These are phyloP conservation scores for Carposina sasakii DNA, from an alignment of 1,140 invertebrate species.

Conservation along the genomic window DNA sequence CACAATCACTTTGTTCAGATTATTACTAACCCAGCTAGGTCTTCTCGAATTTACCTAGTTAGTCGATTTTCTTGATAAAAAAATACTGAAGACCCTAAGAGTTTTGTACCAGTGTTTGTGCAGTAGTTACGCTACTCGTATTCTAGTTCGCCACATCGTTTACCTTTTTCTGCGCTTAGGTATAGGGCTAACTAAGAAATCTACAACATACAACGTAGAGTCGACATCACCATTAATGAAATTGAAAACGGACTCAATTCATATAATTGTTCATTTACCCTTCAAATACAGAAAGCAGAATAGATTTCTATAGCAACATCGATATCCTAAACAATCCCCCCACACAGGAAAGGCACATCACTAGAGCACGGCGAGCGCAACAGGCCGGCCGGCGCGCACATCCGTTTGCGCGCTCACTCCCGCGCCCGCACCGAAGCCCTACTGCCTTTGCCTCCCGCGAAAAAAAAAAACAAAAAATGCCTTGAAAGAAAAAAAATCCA, in stretches of 20 bases:
- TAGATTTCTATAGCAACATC: constrained; percentile 20
- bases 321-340: constrained; percentile 38
- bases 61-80: no score
- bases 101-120: no score
- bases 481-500: no score
- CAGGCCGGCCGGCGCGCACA: constrained; percentile 54
- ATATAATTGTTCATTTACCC: not conserved
- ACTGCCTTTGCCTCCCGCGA: not conserved
- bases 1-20: no score
- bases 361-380: constrained; percentile 47
- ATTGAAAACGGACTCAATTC: not conserved
- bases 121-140: no score
- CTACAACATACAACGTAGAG: no score
- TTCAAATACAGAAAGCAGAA: not conserved
- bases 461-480: not conserved
- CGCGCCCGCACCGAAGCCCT: constrained; percentile 41
- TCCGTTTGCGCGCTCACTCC: constrained; percentile 57
- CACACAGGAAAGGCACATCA: constrained; percentile 39
- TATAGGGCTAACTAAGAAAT: no score
- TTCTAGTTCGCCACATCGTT: no score
- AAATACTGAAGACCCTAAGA: no score
- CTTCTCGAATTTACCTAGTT: no score
- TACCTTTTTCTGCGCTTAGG: no score
- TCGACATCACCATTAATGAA: not conserved
- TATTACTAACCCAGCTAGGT: no score